These are phyloP conservation scores for Stercorarius parasiticus DNA, from an alignment of 2,113 vertebrate genomes.

Conservation along the genomic window DNA sequence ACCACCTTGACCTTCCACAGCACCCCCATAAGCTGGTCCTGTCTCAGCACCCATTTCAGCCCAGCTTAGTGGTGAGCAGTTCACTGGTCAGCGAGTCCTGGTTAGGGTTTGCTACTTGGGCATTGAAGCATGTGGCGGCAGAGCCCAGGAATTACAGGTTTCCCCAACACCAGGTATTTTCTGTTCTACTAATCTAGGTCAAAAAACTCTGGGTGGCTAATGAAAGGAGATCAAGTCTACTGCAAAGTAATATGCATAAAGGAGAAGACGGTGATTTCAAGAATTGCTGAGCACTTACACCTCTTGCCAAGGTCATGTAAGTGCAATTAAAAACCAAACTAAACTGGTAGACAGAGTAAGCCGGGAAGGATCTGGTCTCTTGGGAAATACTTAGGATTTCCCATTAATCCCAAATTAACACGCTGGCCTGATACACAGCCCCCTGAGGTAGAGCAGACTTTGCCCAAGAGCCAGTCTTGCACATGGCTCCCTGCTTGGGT, in stretches of 20 bases:
- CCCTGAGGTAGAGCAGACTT: neutral
- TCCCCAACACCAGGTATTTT: neutral
- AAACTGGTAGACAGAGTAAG: neutral
- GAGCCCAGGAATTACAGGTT: neutral
- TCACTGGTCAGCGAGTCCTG: neutral
- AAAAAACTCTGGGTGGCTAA: neutral
- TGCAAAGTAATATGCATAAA: neutral
- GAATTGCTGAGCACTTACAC: neutral
- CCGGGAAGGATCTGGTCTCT: neutral
- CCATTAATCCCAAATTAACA: neutral
- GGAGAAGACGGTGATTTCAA: neutral
- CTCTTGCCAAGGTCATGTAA: neutral
- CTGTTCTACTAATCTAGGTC: neutral
- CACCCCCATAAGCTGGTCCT: neutral
- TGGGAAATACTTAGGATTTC: neutral
- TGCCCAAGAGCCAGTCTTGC: neutral
- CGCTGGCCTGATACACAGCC: fast-evolving
- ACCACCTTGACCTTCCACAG: neutral
- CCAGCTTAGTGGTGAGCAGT: neutral
- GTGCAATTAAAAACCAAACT: slow-evolving; percentile 33
- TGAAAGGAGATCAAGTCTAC: neutral
- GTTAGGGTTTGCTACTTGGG: neutral
- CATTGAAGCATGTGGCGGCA: neutral
- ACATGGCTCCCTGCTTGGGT: neutral
- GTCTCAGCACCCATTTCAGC: neutral